phyloP scores from a whole-genome alignment of 2,797 vertebrate species.

The Acridotheres tristis region DNA sequence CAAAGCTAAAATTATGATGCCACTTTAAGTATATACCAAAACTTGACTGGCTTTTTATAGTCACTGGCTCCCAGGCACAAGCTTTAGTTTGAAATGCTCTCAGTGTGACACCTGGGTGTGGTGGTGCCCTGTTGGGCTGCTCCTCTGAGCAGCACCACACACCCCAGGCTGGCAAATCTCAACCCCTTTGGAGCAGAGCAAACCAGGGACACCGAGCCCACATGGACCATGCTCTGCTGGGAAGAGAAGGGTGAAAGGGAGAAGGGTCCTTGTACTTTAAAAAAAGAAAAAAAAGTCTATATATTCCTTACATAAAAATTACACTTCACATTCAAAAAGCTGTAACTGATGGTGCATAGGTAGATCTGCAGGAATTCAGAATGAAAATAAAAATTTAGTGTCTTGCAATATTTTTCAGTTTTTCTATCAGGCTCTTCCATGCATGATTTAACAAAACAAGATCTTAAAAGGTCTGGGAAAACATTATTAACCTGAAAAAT shows the following conservation, averaged over 20 bases:
- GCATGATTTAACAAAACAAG: conserved; percentile 23
- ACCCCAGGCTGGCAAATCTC: background rate
- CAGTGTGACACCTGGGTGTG: background rate
- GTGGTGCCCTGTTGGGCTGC: background rate
- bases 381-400: background rate
- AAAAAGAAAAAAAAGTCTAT: background rate
- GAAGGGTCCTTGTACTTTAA: background rate
- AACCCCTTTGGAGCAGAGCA: background rate
- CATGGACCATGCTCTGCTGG: background rate
- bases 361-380: background rate
- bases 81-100: background rate
- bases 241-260: background rate
- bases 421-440: background rate
- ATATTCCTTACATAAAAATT: background rate
- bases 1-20: background rate
- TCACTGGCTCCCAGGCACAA: background rate
- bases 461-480: conserved; percentile 26
- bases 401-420: background rate
- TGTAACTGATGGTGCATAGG: background rate
- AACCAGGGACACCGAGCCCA: accelerated
- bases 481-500: conserved; percentile 45
- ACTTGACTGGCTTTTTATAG: accelerated
- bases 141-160: background rate
- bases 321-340: background rate
- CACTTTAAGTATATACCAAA: background rate